phyloP scores from a whole-genome alignment of 1,140 invertebrate species.

The Drosophila sucinea region DNA sequence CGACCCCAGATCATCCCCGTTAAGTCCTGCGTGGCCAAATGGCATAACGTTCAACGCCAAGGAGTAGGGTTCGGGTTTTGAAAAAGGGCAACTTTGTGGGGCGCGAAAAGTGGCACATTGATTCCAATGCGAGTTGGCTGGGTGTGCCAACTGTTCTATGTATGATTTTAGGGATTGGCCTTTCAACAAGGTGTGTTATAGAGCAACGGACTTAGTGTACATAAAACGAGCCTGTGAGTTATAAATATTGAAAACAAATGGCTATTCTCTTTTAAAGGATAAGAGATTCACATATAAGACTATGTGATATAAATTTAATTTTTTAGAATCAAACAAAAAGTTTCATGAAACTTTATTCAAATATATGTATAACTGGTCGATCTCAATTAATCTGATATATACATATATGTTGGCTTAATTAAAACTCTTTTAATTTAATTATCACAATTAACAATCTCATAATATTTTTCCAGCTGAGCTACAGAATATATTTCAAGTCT shows the following conservation, averaged over 20 bases:
- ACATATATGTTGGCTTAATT: no score
- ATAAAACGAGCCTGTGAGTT: conserved; percentile 37
- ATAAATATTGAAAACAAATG: conserved; percentile 43
- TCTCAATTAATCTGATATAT: no score
- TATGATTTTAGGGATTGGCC: conserved; percentile 76
- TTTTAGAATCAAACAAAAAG: no score
- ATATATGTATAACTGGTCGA: no score
- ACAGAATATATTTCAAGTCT: no score
- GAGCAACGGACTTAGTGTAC: conserved; percentile 50
- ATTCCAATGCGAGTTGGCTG: conserved; percentile 37
- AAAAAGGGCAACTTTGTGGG: conserved; percentile 71
- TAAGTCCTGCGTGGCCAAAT: conserved; percentile 48
- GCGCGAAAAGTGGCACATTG: conserved; percentile 66
- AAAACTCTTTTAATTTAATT: no score
- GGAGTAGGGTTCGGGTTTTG: conserved; percentile 28
- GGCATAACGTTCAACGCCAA: conserved; percentile 35
- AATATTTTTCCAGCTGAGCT: no score
- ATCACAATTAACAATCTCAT: no score
- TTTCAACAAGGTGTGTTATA: conserved; percentile 72
- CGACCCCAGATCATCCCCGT: conserved; percentile 69
- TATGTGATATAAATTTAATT: no score
- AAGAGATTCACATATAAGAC: conserved; percentile 2
- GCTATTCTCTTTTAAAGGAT: conserved; percentile 12
- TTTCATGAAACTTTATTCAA: no score
- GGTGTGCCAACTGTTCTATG: conserved; percentile 31